A percentile compares a stretch with the other conserved stretches of the same genome.
phyloP scores from a whole-genome alignment of 2,888 invertebrate species.

The Scaptomyza reducta region DNA sequence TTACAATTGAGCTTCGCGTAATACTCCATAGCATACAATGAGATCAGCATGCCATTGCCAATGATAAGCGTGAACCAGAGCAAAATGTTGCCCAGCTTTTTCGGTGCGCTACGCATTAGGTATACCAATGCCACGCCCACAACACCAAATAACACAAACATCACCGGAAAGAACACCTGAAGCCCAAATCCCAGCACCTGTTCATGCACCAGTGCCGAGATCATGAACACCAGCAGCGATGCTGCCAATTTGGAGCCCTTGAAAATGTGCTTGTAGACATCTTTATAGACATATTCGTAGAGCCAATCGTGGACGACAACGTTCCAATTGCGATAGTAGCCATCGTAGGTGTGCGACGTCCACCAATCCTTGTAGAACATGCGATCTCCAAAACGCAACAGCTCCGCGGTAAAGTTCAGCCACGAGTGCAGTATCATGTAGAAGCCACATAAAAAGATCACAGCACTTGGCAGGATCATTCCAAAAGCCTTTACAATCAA shows the following conservation, averaged over 20 bases:
- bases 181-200: constrained; percentile 91
- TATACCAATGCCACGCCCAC: constrained; percentile 86
- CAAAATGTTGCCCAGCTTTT: constrained; percentile 89
- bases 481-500: constrained; percentile 88
- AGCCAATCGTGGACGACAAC: constrained; percentile 97
- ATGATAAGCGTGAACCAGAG: constrained; percentile 92
- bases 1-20: constrained; percentile 81
- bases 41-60: constrained; percentile 88
- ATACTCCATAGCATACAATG: constrained; percentile 92
- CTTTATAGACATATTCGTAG: constrained; percentile 94
- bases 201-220: constrained; percentile 95
- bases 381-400: constrained; percentile 94
- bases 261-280: constrained; percentile 85
- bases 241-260: constrained; percentile 85
- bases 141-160: constrained; percentile 91
- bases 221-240: constrained; percentile 88
- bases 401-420: constrained; percentile 95
- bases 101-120: constrained; percentile 84
- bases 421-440: constrained; percentile 95
- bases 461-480: constrained; percentile 90
- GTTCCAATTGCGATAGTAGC: constrained; percentile 97
- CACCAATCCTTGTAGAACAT: constrained; percentile 97
- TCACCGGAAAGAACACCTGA: constrained; percentile 94
- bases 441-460: constrained; percentile 90
- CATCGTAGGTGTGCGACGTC: constrained; percentile 92